Evolutionary conservation across 2,113 vertebrate species (phyloP).

Genomic region (Danionella cerebrum): DNA sequence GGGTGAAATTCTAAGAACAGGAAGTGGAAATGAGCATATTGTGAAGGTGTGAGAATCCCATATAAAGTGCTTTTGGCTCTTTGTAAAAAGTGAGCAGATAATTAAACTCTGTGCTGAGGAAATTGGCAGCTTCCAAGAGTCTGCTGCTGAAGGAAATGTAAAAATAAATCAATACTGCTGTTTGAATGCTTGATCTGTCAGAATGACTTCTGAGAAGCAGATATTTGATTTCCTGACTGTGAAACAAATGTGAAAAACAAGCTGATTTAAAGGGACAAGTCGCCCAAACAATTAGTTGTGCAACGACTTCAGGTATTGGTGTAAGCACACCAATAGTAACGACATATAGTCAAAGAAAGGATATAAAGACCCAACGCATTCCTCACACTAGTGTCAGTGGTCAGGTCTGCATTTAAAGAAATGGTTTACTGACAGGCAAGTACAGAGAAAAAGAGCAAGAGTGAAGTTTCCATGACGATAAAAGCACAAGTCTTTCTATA

Average conservation of each 20-base stretch:
- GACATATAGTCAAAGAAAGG: not conserved
- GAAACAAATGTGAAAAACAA: not conserved
- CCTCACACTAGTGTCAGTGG: not conserved
- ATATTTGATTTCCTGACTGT: not conserved
- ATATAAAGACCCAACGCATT: too few species aligned
- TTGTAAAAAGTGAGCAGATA: constrained; percentile 26
- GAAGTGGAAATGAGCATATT: constrained; percentile 19
- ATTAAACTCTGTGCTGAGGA: constrained; percentile 38
- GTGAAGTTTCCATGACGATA: not conserved
- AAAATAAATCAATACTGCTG: constrained; percentile 28
- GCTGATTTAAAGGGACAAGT: too few species aligned
- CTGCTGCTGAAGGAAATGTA: constrained; percentile 21
- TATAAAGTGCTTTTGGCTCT: constrained; percentile 26
- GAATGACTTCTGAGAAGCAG: constrained; percentile 22
- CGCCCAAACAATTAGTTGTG: too few species aligned
- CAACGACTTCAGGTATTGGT: too few species aligned
- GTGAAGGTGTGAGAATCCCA: constrained; percentile 30
- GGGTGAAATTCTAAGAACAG: not conserved
- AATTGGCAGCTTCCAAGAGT: constrained; percentile 39
- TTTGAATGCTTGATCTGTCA: constrained; percentile 34
- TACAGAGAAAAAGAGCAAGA: not conserved
- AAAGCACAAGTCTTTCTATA: not conserved
- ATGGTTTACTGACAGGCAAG: not conserved
- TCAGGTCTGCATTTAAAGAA: not conserved
- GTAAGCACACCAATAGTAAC: too few species aligned